phyloP scores from a whole-genome alignment of 2,888 invertebrate species.

The Diplolepis rosae region DNA sequence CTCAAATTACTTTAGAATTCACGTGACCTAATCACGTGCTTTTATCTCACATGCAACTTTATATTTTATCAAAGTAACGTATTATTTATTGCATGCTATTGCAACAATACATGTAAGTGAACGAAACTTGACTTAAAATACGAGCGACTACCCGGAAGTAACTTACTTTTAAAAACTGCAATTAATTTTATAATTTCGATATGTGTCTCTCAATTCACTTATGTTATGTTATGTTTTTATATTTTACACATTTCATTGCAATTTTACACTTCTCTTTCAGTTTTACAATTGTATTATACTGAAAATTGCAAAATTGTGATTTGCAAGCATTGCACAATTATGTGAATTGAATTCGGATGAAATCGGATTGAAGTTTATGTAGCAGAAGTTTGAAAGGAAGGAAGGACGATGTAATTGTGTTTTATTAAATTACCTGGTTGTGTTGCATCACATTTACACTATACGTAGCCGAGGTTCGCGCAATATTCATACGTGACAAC shows the following conservation, averaged over 20 bases:
- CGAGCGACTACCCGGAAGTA: neutral
- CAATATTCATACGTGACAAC: constrained; percentile 29
- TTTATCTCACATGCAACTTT: neutral
- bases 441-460: constrained; percentile 41
- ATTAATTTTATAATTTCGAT: neutral
- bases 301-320: neutral
- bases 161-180: neutral
- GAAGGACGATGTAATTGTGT: constrained; percentile 7
- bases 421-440: constrained; percentile 25
- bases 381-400: neutral
- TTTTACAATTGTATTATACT: neutral
- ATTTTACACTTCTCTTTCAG: neutral
- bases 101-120: neutral
- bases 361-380: neutral
- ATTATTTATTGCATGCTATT: neutral
- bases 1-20: too few relatives aligned
- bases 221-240: neutral
- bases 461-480: constrained; percentile 22
- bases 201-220: neutral
- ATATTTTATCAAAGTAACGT: neutral
- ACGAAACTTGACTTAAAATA: neutral
- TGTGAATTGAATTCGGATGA: neutral
- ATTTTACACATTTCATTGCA: neutral
- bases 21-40: too few relatives aligned
- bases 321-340: neutral